These are phyloP conservation scores for Anableps anableps DNA, from an alignment of 2,797 vertebrate genomes.

Conservation along the genomic window DNA sequence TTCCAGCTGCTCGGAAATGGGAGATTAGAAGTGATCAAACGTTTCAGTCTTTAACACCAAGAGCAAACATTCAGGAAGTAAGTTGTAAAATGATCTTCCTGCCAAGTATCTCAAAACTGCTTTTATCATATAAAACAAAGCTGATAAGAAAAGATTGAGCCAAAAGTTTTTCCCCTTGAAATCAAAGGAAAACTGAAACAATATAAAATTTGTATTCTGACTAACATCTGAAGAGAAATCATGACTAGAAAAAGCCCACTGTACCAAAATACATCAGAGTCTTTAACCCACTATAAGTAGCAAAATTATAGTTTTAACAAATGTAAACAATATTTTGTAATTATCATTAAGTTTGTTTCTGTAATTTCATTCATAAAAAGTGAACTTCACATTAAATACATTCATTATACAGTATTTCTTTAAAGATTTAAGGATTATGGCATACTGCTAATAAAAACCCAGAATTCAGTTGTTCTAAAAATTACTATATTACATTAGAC, in stretches of 20 bases:
- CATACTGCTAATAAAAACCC: too few relatives aligned
- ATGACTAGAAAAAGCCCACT: background rate
- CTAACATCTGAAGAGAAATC: too few relatives aligned
- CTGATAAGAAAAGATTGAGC: background rate
- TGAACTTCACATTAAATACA: background rate
- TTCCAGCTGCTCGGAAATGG: background rate
- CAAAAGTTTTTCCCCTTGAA: background rate
- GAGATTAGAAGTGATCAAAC: background rate
- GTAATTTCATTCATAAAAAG: background rate
- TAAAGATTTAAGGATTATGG: too few relatives aligned
- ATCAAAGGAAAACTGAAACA: background rate
- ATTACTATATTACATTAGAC: too few relatives aligned
- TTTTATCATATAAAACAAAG: background rate
- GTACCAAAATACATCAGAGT: background rate
- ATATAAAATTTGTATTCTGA: background rate
- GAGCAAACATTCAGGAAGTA: background rate
- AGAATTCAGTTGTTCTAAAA: too few relatives aligned
- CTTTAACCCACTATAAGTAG: background rate
- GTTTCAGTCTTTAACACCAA: background rate
- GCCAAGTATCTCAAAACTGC: background rate
- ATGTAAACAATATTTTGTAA: background rate
- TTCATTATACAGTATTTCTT: background rate
- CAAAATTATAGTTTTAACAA: background rate
- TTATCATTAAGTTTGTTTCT: background rate
- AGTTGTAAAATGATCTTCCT: background rate